A percentile compares a stretch with the other conserved stretches of the same genome.
phyloP scores from a whole-genome alignment of 2,888 invertebrate genomes.

The Calephelis perditalis region DNA sequence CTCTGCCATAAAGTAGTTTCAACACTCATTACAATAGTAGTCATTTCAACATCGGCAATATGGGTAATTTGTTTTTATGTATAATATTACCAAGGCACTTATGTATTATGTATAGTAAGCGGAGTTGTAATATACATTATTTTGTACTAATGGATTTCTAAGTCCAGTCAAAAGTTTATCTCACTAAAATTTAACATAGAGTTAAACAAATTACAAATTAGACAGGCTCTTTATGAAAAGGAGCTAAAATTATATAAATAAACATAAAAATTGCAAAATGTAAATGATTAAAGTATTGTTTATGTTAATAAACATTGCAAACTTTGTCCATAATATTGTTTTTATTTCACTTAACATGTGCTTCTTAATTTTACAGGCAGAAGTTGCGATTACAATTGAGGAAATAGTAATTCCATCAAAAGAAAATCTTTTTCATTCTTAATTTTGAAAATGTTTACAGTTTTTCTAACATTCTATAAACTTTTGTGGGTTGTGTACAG shows the following conservation, averaged over 20 bases:
- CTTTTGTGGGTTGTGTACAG: too few species aligned
- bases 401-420: too few species aligned
- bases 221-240: slow-evolving; percentile 59
- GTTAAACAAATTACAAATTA: slow-evolving; percentile 51
- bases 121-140: slow-evolving; percentile 37
- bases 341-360: background rate
- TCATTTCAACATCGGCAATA: slow-evolving; percentile 1
- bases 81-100: slow-evolving; percentile 37
- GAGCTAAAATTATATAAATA: slow-evolving; percentile 68
- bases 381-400: too few species aligned
- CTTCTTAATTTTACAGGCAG: too few species aligned
- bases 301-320: slow-evolving; percentile 35
- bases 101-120: slow-evolving; percentile 15
- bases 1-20: slow-evolving; percentile 10
- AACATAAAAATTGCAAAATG: slow-evolving; percentile 69
- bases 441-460: too few species aligned
- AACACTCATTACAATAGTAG: background rate
- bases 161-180: slow-evolving; percentile 52
- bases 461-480: too few species aligned
- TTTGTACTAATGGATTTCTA: slow-evolving; percentile 58
- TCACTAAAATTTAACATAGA: slow-evolving; percentile 49
- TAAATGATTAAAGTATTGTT: slow-evolving; percentile 53
- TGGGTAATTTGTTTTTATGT: slow-evolving; percentile 44
- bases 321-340: slow-evolving; percentile 12
- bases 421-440: too few species aligned